Evolutionary conservation across 2,797 vertebrate genomes (phyloP), one percentile per base, ranked within the genome.

Genomic region (Peromyscus attwateri): DNA sequence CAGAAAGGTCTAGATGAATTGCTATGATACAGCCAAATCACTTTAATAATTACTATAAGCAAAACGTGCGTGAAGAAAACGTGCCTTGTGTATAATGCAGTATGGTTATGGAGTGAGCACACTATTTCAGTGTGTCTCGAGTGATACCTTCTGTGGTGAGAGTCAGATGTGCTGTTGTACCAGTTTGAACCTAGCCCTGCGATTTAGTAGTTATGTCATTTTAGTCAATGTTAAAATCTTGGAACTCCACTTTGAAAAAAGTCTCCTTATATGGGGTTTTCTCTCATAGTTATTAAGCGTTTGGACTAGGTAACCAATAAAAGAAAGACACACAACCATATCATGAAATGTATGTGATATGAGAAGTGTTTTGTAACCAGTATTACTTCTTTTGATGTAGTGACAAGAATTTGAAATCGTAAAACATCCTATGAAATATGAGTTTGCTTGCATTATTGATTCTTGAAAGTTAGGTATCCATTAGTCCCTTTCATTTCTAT

Each of bases 401-500:
- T n/a, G 23, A 83, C 43, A 88, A 66, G 31, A 85, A 82, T 90
- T 93, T 93, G 11, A 94, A 95, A 70, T 93, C 62, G 60, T 90
- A 64, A 73, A 90, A 7, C 27, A 68, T n/a, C 71, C 31, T 55
- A 34, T 81, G n/a, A 94, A 81, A 11, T 17, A 52, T 87, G 55
- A 70, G 3, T 52, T 95, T 94, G 76, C 89, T 94, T 91, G 29
- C 77, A 73, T 95, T 84, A 89, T 81, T 76, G 23, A 34, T 25
- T 93, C 29, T 79, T 82, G 16, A 79, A 92, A 96, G 71, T 93
- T 89, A 92, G 88, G 77, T 60, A 95, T 91, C 92, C 43, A 75
- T 87, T 81, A 88, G 5, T 49, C 6, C 10, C 21, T 89, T 14
- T 84, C 12, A 8, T 89, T 17, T 90, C 89, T 23, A 84, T 88